Conservation (phyloP, 2,113 vertebrate genomes). For the Ameiurus melas region DNA sequence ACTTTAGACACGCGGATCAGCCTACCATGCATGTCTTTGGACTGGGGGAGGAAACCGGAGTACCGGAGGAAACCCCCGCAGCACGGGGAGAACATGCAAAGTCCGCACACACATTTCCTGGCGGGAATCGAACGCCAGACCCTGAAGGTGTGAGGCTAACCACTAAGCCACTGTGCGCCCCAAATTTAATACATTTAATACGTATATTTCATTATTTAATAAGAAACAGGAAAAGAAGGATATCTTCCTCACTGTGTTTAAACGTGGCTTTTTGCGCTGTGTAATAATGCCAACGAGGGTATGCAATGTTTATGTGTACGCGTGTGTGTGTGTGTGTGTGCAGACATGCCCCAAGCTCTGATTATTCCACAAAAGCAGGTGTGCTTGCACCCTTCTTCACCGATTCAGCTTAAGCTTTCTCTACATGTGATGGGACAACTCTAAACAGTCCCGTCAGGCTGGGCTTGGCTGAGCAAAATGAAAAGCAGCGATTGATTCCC, state of each 20-base stretch:
- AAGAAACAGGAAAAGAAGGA: background rate
- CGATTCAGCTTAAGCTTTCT: slow-evolving; percentile 44
- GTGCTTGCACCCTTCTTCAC: slow-evolving; percentile 46
- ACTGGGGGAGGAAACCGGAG: too few species aligned
- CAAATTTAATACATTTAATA: too few species aligned
- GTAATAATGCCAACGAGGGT: slow-evolving; percentile 21
- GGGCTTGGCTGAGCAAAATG: slow-evolving; percentile 51
- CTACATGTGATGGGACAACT: slow-evolving; percentile 52
- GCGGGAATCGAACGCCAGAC: too few species aligned
- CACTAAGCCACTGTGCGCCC: too few species aligned
- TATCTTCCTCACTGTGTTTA: background rate
- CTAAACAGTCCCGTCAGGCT: slow-evolving; percentile 52
- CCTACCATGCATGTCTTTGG: too few species aligned
- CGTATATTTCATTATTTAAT: background rate
- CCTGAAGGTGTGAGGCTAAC: too few species aligned
- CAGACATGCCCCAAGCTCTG: slow-evolving; percentile 20
- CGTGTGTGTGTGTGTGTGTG: slow-evolving; percentile 6
- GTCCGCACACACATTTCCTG: too few species aligned
- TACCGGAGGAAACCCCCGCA: too few species aligned
- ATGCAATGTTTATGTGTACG: background rate
- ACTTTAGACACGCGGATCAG: too few species aligned
- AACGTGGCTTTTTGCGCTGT: background rate
- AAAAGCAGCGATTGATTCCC: slow-evolving; percentile 68
- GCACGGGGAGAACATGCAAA: too few species aligned
- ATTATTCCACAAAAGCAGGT: slow-evolving; percentile 49